These are phyloP conservation scores for Lasioglossum villosulum DNA, from an alignment of 2,888 invertebrate species.

Conservation along the genomic window DNA sequence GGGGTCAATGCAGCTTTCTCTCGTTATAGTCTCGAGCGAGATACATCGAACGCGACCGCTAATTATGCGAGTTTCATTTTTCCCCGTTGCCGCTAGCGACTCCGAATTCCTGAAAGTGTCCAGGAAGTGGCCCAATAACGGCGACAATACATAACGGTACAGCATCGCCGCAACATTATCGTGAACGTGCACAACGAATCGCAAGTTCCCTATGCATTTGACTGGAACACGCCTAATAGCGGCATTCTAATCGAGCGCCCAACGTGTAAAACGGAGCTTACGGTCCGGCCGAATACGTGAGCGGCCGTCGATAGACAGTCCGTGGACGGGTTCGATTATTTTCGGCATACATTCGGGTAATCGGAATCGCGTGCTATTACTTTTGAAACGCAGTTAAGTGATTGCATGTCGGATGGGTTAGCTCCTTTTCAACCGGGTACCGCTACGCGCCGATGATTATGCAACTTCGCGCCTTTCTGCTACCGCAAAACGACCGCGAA, in stretches of 20 bases:
- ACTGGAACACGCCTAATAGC: conserved; percentile 30
- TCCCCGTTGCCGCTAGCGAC: not conserved
- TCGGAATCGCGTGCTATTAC: conserved; percentile 53
- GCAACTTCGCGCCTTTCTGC: conserved; percentile 63
- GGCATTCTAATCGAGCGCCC: conserved; percentile 25
- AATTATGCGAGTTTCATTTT: not conserved
- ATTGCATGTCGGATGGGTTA: conserved; percentile 53
- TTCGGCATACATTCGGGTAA: conserved; percentile 25
- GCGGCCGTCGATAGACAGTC: conserved; percentile 29
- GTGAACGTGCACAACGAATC: conserved; percentile 24
- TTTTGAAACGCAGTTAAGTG: conserved; percentile 62
- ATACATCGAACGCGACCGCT: not conserved
- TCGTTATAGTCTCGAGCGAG: not conserved
- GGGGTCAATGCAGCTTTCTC: conserved; percentile 1
- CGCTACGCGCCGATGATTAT: conserved; percentile 67
- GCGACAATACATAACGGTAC: conserved; percentile 37
- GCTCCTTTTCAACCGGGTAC: conserved; percentile 46
- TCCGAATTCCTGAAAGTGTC: not conserved
- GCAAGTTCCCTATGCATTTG: conserved; percentile 14
- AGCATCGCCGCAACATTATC: conserved; percentile 9
- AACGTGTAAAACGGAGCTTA: conserved; percentile 32
- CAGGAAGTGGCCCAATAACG: not conserved
- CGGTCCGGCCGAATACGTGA: conserved; percentile 29
- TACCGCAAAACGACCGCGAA: conserved; percentile 28
- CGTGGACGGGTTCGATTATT: conserved; percentile 36